Conservation (phyloP, 2,888 invertebrate species). For the Diploptera punctata region DNA sequence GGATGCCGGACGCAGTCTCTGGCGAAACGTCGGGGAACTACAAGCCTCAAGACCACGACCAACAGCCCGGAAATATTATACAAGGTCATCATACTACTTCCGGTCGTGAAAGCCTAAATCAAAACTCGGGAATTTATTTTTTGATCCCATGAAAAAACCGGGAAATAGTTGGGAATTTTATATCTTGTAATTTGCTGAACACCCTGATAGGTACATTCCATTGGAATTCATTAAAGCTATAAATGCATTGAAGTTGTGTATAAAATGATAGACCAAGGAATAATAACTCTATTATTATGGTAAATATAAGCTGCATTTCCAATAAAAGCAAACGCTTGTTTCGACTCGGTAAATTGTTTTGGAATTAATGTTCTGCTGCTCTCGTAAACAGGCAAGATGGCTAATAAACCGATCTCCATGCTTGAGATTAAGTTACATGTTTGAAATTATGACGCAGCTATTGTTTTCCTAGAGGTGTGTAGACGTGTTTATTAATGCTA, state of each 20-base stretch:
- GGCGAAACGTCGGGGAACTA: too few relatives aligned
- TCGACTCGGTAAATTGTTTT: conserved; percentile 4
- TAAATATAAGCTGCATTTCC: background rate
- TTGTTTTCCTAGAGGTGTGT: conserved; percentile 18
- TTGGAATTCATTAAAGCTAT: too few relatives aligned
- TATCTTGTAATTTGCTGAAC: too few relatives aligned
- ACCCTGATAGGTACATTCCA: too few relatives aligned
- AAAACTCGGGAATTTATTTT: too few relatives aligned
- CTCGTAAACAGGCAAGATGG: background rate
- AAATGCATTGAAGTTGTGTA: background rate
- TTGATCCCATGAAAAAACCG: too few relatives aligned
- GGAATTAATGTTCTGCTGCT: background rate
- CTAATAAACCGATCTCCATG: background rate
- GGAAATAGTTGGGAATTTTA: too few relatives aligned
- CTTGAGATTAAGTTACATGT: background rate
- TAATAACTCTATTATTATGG: background rate
- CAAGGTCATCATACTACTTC: too few relatives aligned
- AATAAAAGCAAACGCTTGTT: background rate
- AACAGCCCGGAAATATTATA: too few relatives aligned
- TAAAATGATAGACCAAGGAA: background rate
- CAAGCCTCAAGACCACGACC: too few relatives aligned
- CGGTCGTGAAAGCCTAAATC: too few relatives aligned
- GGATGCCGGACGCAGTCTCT: too few relatives aligned
- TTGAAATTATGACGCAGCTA: background rate
- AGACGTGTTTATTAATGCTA: conserved; percentile 1